Evolutionary conservation across 2,888 invertebrate species (phyloP), one percentile per base, ranked within the genome.

Genomic region (Cistogaster globosa): DNA sequence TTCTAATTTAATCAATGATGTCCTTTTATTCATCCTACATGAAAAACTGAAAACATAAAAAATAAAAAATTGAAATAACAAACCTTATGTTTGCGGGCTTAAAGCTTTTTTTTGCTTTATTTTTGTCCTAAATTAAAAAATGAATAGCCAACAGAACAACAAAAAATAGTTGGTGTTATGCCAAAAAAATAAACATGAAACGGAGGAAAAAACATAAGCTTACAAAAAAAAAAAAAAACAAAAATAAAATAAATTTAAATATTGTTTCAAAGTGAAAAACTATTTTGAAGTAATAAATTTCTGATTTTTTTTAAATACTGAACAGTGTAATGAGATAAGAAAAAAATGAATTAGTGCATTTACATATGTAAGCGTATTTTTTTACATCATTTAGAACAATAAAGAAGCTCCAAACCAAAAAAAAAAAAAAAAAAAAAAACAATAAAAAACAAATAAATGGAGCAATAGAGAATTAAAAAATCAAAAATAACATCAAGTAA

Each of bases 121-220:
- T 45, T 1, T 55, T 62, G 67, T 22, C 18, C 78, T 62, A 68
- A 79, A 83, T 57, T 67, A 60, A 76, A 65, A 75, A 22, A 72
- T 18, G 69, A 84, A 65, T 71, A 58, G 20, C 63, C 63, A 71
- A 71, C 18, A 67, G 16, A 62, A 57, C 81, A 67, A 26, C 62
- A 48, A 68, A 77, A 76, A 80, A 63, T 72, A 68, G 77, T 84
- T 84, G 84, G 80, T 84, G 80, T 63, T 72, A 63, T 84, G 84
- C 84, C 84, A 84, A 63, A 53, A 68, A 36, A 14, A 18, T 7
- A 2, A 22, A 63, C 45, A 68, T 36, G 65, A 60, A 36, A 53
- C 42, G 18, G 22, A 26, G n/a, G n/a, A 69, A 68, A 69, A 62
- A 53, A 69, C 53, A 79, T 48, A 12, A 57, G 38, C 62, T 84